Evolutionary conservation across 2,797 vertebrate genomes (phyloP).

Genomic region (Orientallactaga sibirica): DNA sequence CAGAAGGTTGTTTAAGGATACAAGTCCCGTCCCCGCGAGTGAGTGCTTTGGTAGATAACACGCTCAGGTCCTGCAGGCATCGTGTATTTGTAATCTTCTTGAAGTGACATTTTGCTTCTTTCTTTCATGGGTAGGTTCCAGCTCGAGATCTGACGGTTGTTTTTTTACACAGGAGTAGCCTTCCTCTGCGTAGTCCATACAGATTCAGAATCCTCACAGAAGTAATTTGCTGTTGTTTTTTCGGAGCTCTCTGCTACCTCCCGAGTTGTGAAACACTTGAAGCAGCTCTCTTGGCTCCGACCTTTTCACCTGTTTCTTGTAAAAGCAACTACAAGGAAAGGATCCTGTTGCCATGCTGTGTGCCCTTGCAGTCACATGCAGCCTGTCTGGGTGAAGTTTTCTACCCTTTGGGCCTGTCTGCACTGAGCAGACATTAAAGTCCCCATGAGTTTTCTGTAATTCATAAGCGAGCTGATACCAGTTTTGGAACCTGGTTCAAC

Average conservation of each 20-base stretch:
- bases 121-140: constrained; percentile 45
- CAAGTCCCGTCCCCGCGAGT: constrained; percentile 65
- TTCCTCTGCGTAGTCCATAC: constrained; percentile 27
- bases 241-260: constrained; percentile 66
- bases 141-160: background rate
- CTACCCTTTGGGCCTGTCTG: background rate
- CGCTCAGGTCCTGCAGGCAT: constrained; percentile 60
- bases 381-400: constrained; percentile 38
- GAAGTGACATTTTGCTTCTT: background rate
- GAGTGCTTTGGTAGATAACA: constrained; percentile 46
- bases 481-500: constrained; percentile 58
- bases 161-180: constrained; percentile 50
- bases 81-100: constrained; percentile 48
- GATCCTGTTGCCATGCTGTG: background rate
- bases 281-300: constrained; percentile 52
- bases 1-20: constrained; percentile 80
- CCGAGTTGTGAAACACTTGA: constrained; percentile 74
- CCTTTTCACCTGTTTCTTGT: constrained; percentile 78
- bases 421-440: background rate
- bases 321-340: constrained; percentile 52
- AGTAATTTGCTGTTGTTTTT: constrained; percentile 65
- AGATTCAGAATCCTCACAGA: constrained; percentile 20
- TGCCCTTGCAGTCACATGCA: background rate
- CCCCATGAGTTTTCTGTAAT: background rate
- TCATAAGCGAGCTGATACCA: constrained; percentile 48